phyloP scores from a whole-genome alignment of 2,113 vertebrate species.

The Melanerpes aurifrons region DNA sequence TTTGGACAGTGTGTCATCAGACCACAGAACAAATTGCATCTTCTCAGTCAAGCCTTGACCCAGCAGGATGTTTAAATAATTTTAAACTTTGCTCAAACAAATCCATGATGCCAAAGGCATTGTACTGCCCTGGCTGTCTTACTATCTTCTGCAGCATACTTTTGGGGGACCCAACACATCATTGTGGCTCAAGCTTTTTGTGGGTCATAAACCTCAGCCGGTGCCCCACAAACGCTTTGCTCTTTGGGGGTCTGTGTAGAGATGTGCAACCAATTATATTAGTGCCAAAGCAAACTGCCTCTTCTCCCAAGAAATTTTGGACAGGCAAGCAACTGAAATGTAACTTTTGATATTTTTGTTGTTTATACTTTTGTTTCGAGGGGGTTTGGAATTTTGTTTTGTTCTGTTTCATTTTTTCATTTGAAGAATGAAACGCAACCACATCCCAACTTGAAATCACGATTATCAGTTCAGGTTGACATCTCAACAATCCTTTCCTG shows the following conservation, averaged over 20 bases:
- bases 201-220: neutral
- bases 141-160: neutral
- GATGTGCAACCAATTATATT: accelerated
- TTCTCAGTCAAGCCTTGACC: neutral
- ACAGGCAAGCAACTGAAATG: neutral
- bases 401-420: neutral
- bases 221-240: neutral
- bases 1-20: neutral
- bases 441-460: neutral
- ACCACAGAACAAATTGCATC: neutral
- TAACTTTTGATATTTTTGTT: neutral
- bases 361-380: neutral
- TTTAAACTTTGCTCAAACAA: neutral
- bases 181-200: neutral
- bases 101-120: neutral
- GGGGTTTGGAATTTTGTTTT: no score
- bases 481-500: accelerated
- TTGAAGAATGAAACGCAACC: neutral
- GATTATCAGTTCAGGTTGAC: neutral
- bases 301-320: neutral
- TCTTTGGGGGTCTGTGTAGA: neutral
- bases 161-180: neutral
- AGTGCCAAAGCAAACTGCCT: neutral
- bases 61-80: neutral
- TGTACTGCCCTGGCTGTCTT: neutral